Percentiles rank a stretch among this genome's conserved stretches.
Conservation (phyloP, 2,113 vertebrate species). For the Abramis brama region DNA sequence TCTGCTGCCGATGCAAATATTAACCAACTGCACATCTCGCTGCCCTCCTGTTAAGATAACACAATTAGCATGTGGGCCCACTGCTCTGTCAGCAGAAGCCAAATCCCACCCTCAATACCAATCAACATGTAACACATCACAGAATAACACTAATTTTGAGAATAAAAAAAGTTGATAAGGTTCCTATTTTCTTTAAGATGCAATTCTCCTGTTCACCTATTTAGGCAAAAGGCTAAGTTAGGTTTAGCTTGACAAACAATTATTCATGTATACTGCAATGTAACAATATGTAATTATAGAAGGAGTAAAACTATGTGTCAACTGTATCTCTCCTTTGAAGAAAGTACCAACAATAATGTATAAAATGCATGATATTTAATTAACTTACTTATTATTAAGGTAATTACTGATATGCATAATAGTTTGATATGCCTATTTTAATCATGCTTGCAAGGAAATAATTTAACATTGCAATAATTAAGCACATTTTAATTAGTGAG, state of each 20-base stretch:
- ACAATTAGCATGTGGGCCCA: conserved; percentile 74
- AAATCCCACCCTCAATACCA: conserved; percentile 70
- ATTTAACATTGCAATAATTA: conserved; percentile 71
- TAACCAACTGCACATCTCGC: conserved; percentile 44
- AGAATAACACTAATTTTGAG: conserved; percentile 28
- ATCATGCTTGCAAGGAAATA: conserved; percentile 67
- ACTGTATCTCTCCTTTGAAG: not conserved
- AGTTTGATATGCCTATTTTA: conserved; percentile 67
- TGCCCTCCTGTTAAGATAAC: conserved; percentile 68
- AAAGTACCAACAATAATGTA: not conserved
- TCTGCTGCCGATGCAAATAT: conserved; percentile 53
- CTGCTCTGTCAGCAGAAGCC: conserved; percentile 66
- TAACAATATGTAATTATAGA: not conserved
- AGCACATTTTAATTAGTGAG: conserved; percentile 65
- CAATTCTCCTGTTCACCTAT: not conserved
- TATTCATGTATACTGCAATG: not conserved
- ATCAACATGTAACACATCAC: conserved; percentile 70
- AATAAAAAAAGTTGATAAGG: not conserved
- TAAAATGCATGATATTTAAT: conserved; percentile 62
- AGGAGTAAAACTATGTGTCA: not conserved
- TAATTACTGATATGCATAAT: conserved; percentile 70
- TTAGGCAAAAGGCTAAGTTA: not conserved
- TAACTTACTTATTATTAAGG: conserved; percentile 64
- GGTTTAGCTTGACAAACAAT: not conserved
- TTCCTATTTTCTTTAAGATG: not conserved